These are phyloP conservation scores for Macrotis lagotis DNA, from an alignment of 2,113 vertebrate genomes.

Conservation along the genomic window DNA sequence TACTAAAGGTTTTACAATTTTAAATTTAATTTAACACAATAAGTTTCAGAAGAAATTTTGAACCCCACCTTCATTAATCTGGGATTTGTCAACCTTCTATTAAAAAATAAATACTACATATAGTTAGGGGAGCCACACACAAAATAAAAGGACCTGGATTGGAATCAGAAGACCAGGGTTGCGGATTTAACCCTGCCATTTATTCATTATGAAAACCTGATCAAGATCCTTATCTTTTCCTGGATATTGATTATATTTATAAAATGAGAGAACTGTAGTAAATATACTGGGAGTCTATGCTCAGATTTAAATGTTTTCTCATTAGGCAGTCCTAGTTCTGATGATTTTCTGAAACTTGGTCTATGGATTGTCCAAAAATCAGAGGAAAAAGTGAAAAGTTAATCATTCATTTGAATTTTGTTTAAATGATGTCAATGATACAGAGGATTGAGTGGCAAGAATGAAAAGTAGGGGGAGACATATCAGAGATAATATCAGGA, in stretches of 20 bases:
- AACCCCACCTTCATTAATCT: background rate
- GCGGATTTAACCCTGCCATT: background rate
- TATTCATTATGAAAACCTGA: background rate
- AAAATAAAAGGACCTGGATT: background rate
- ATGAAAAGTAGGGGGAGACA: background rate
- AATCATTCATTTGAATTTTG: background rate
- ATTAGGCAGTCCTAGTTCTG: background rate
- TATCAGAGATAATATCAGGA: background rate
- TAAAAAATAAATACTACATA: background rate
- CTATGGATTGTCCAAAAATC: background rate
- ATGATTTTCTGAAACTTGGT: background rate
- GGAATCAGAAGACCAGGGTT: background rate
- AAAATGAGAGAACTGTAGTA: background rate
- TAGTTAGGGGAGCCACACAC: background rate
- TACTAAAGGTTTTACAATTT: background rate
- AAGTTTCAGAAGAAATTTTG: background rate
- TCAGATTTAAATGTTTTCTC: background rate
- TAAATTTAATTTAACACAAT: background rate
- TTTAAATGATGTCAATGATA: background rate
- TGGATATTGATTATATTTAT: background rate
- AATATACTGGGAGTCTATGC: background rate
- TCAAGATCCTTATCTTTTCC: background rate
- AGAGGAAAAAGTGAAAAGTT: background rate
- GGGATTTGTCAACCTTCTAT: background rate
- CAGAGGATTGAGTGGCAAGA: background rate